Percentiles rank a stretch among this genome's conserved stretches.
Evolutionary conservation across 2,888 invertebrate species (phyloP).

Genomic region (Pseudolycoriella hygida): DNA sequence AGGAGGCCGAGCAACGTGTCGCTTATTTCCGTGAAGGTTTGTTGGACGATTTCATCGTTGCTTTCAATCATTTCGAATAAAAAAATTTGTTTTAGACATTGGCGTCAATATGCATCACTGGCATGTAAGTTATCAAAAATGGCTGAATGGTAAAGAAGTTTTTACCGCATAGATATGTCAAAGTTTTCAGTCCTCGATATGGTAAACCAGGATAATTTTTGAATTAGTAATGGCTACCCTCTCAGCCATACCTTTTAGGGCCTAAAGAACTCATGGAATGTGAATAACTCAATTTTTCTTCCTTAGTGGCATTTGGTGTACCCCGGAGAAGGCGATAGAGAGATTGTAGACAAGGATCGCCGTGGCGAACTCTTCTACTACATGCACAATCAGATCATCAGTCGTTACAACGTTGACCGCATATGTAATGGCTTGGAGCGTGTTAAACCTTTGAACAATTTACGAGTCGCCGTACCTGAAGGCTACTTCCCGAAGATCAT

Average conservation of each 20-base stretch:
- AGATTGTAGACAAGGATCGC: conserved; percentile 54
- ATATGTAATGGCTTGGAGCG: conserved; percentile 17
- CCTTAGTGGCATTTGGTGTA: conserved; percentile 76
- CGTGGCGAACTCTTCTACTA: conserved; percentile 66
- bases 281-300: too few relatives aligned
- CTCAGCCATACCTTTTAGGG: too few relatives aligned
- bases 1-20: conserved; percentile 52
- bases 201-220: too few relatives aligned
- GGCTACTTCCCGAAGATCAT: conserved; percentile 72
- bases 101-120: conserved; percentile 70
- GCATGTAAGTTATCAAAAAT: too few relatives aligned
- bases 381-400: conserved; percentile 42
- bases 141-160: too few relatives aligned
- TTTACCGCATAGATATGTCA: too few relatives aligned
- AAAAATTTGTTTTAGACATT: conserved; percentile 32
- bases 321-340: conserved; percentile 39
- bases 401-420: conserved; percentile 21
- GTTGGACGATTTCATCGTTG: too few relatives aligned
- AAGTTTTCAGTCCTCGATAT: too few relatives aligned
- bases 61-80: too few relatives aligned
- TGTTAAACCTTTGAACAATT: conserved; percentile 28
- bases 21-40: conserved; percentile 53
- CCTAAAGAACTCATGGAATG: too few relatives aligned
- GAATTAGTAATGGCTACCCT: too few relatives aligned
- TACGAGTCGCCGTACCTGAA: conserved; percentile 50